phyloP scores from a whole-genome alignment of 2,888 invertebrate species.

The Amphimallon solstitiale region DNA sequence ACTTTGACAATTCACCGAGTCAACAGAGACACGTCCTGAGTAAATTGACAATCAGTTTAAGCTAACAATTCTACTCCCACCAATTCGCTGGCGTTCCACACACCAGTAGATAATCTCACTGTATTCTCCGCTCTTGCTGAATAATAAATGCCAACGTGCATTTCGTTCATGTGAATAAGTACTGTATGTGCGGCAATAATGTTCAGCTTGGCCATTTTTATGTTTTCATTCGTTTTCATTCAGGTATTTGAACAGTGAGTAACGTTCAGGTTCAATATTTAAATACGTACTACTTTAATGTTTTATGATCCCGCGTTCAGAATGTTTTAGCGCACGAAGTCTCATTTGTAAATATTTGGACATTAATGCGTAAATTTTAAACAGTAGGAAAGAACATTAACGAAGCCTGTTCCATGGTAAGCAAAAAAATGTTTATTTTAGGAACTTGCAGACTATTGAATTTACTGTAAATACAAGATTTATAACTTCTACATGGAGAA shows the following conservation, averaged over 20 bases:
- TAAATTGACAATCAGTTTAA: constrained; percentile 46
- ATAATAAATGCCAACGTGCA: constrained; percentile 22
- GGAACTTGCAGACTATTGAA: no score
- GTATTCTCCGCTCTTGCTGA: constrained; percentile 22
- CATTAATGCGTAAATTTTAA: neutral
- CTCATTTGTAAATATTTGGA: constrained; percentile 1
- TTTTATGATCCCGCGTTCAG: neutral
- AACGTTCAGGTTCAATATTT: constrained; percentile 15
- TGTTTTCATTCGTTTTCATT: constrained; percentile 12
- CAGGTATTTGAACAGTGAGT: constrained; percentile 11
- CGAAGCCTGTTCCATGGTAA: no score
- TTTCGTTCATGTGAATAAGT: neutral
- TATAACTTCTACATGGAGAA: no score
- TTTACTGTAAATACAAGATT: no score
- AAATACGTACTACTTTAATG: neutral
- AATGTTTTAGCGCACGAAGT: neutral
- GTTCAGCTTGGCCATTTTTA: constrained; percentile 6
- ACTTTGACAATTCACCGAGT: constrained; percentile 42
- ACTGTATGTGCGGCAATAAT: neutral
- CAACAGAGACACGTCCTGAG: constrained; percentile 44
- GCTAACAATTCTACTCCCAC: constrained; percentile 40
- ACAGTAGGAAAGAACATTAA: neutral
- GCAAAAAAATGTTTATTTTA: no score
- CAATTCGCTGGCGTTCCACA: constrained; percentile 30
- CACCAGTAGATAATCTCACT: constrained; percentile 17